Evolutionary conservation across 2,113 vertebrate genomes (phyloP).

Genomic region (Euleptes europaea): DNA sequence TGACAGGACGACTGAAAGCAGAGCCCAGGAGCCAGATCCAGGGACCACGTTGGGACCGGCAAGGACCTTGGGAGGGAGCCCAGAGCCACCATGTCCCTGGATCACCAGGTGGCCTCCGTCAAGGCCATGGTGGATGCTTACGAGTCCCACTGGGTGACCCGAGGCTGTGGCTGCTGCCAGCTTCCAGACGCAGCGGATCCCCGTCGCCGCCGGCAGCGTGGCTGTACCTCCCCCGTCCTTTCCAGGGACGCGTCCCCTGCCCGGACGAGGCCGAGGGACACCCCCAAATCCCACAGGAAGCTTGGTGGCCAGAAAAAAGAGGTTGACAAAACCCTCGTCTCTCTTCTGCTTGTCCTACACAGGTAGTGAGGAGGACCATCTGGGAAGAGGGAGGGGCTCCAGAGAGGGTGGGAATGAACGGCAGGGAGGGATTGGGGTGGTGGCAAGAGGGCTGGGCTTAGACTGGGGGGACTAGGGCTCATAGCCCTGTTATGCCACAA

Average conservation of each 20-base stretch:
- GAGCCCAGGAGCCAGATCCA: neutral
- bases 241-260: conserved; percentile 58
- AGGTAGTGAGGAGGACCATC: conserved; percentile 43
- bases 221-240: conserved; percentile 65
- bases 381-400: neutral
- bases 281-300: conserved; percentile 21
- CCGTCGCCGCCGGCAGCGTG: conserved; percentile 40
- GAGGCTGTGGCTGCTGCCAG: conserved; percentile 3
- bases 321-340: conserved; percentile 65
- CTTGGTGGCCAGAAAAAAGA: conserved; percentile 9
- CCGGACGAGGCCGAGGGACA: conserved; percentile 24
- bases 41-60: neutral
- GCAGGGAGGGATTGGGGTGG: neutral
- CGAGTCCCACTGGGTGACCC: conserved; percentile 48
- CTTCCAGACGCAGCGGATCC: conserved; percentile 12
- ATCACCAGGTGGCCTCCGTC: conserved; percentile 57
- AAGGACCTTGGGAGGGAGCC: neutral
- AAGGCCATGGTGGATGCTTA: conserved; percentile 62
- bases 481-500: neutral
- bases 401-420: no score
- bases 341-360: conserved; percentile 67
- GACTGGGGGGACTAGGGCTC: no score
- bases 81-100: conserved; percentile 17
- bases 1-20: no score
- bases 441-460: neutral